Conservation (phyloP, 2,113 vertebrate species). For the Psammodynastes pulverulentus region DNA sequence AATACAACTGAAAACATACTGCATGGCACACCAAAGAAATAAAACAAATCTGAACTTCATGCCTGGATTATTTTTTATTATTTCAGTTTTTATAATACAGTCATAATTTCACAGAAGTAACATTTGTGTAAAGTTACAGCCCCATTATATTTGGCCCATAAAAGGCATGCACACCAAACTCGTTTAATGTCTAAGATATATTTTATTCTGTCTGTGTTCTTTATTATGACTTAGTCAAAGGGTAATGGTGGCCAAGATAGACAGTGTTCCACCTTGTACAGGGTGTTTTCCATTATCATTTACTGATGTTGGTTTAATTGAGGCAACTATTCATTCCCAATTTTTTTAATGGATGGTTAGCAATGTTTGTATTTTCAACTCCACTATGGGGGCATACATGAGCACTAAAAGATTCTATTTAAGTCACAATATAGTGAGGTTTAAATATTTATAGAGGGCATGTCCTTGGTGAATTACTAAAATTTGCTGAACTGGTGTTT, state of each 20-base stretch:
- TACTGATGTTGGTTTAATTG: neutral
- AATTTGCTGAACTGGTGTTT: neutral
- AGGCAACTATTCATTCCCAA: neutral
- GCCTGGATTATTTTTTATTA: neutral
- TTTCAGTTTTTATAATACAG: neutral
- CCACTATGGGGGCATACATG: neutral
- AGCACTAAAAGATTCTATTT: neutral
- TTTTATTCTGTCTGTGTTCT: neutral
- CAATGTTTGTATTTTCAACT: neutral
- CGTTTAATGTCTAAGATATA: neutral
- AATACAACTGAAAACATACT: fast-evolving
- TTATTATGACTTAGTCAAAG: neutral
- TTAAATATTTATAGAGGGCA: neutral
- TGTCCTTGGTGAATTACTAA: neutral
- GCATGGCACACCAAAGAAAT: neutral
- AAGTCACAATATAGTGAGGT: neutral
- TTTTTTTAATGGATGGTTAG: neutral
- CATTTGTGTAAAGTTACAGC: conserved; percentile 32
- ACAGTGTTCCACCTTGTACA: neutral
- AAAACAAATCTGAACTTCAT: neutral
- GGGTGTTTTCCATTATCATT: neutral
- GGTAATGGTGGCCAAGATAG: neutral
- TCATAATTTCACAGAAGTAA: neutral
- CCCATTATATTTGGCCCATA: fast-evolving
- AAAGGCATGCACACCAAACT: neutral